These are phyloP conservation scores for Pseudorasbora parva DNA, from an alignment of 2,113 vertebrate genomes.

Conservation along the genomic window DNA sequence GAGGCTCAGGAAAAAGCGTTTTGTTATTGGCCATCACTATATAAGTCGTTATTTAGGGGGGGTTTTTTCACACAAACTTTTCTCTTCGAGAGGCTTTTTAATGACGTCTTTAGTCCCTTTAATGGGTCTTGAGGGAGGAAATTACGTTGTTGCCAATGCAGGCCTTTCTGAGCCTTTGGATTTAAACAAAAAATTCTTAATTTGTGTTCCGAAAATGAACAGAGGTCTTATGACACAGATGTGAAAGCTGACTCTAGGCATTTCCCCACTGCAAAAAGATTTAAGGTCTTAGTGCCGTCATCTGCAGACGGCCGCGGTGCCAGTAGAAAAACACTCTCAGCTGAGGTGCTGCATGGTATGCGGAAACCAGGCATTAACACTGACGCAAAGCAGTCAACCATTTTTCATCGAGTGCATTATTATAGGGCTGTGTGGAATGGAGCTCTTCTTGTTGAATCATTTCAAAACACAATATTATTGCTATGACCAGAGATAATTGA, in stretches of 20 bases:
- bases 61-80: too few species aligned
- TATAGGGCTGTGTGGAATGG: conserved; percentile 51
- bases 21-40: too few species aligned
- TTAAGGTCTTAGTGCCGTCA: conserved; percentile 61
- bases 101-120: too few species aligned
- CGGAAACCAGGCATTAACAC: conserved; percentile 64
- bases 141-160: too few species aligned
- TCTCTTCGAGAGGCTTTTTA: too few species aligned
- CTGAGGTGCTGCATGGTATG: conserved; percentile 63
- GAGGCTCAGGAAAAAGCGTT: too few species aligned
- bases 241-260: not conserved
- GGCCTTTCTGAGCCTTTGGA: too few species aligned
- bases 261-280: conserved; percentile 22
- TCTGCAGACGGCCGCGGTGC: not conserved
- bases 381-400: conserved; percentile 61
- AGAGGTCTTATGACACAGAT: not conserved
- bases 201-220: too few species aligned
- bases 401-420: conserved; percentile 53
- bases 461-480: conserved; percentile 41
- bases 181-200: too few species aligned
- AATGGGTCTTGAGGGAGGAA: too few species aligned
- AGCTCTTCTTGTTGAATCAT: conserved; percentile 49
- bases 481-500: conserved; percentile 37
- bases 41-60: too few species aligned
- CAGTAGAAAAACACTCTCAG: conserved; percentile 51